These are phyloP conservation scores for Hephaestus fuliginosus DNA, from an alignment of 2,797 vertebrate species.

Conservation along the genomic window DNA sequence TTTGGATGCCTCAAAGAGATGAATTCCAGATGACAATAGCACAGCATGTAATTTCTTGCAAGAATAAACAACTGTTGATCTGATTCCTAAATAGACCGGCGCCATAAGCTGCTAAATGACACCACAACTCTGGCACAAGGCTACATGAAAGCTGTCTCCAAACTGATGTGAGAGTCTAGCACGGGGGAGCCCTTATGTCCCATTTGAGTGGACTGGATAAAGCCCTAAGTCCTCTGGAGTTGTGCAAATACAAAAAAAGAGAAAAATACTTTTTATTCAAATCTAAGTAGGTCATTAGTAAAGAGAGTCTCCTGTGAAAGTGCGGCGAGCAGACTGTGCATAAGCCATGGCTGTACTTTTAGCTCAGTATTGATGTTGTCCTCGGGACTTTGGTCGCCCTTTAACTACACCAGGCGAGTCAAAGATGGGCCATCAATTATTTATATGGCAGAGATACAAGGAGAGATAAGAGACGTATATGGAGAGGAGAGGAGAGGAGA, in stretches of 20 bases:
- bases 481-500: conserved; percentile 40
- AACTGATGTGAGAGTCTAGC: conserved; percentile 45
- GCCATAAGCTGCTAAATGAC: conserved; percentile 7
- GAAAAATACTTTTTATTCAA: conserved; percentile 30
- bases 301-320: conserved; percentile 55
- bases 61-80: conserved; percentile 41
- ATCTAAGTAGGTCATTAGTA: conserved; percentile 71
- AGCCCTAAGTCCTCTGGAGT: conserved; percentile 35
- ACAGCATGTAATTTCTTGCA: conserved; percentile 40
- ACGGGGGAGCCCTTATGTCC: conserved; percentile 1
- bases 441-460: conserved; percentile 69
- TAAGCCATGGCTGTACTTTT: conserved; percentile 53
- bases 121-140: conserved; percentile 6
- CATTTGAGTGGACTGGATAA: conserved; percentile 38
- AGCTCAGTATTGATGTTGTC: conserved; percentile 77
- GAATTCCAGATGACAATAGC: conserved; percentile 41
- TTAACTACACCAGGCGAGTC: conserved; percentile 76
- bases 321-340: conserved; percentile 38
- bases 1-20: conserved; percentile 35
- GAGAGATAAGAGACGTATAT: conserved; percentile 60
- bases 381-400: conserved; percentile 71
- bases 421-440: conserved; percentile 80
- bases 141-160: conserved; percentile 3
- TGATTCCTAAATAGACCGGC: conserved; percentile 22
- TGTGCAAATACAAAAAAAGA: conserved; percentile 25